These are phyloP conservation scores for Thaleichthys pacificus DNA, from an alignment of 2,797 vertebrate species.

Conservation along the genomic window DNA sequence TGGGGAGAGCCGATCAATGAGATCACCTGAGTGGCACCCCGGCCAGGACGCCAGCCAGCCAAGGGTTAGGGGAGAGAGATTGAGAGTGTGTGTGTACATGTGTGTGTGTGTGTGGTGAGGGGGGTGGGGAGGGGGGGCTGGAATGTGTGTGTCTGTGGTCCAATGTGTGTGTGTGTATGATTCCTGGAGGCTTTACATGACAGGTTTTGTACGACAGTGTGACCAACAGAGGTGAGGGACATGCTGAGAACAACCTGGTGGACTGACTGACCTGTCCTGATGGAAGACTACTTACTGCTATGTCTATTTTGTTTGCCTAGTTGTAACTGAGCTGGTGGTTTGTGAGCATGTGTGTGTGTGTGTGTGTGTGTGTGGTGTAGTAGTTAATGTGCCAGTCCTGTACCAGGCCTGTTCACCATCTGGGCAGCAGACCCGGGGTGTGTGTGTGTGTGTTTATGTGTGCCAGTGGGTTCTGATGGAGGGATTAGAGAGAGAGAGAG, in stretches of 20 bases:
- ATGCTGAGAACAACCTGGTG: too few relatives aligned
- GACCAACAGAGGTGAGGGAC: neutral
- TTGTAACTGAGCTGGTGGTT: neutral
- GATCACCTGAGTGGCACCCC: conserved; percentile 61
- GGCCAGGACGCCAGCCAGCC: conserved; percentile 18
- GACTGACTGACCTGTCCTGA: too few relatives aligned
- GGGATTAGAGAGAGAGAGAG: conserved; percentile 36
- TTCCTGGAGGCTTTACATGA: too few relatives aligned
- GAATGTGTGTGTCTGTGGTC: neutral
- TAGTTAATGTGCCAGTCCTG: conserved; percentile 44
- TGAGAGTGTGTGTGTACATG: neutral
- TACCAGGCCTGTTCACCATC: conserved; percentile 68
- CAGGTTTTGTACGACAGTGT: too few relatives aligned
- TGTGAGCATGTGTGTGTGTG: conserved; percentile 5
- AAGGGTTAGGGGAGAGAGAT: conserved; percentile 4
- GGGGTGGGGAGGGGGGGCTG: neutral
- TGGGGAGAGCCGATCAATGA: conserved; percentile 54
- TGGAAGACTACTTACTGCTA: too few relatives aligned
- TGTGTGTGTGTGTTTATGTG: conserved; percentile 24
- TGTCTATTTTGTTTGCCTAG: too few relatives aligned
- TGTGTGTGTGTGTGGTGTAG: conserved; percentile 7
- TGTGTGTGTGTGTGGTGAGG: too few relatives aligned
- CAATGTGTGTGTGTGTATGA: too few relatives aligned
- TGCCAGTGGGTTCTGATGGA: conserved; percentile 44
- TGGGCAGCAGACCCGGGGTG: conserved; percentile 62